Conservation (phyloP, 2,797 vertebrate genomes). For the Xenops minutus region DNA sequence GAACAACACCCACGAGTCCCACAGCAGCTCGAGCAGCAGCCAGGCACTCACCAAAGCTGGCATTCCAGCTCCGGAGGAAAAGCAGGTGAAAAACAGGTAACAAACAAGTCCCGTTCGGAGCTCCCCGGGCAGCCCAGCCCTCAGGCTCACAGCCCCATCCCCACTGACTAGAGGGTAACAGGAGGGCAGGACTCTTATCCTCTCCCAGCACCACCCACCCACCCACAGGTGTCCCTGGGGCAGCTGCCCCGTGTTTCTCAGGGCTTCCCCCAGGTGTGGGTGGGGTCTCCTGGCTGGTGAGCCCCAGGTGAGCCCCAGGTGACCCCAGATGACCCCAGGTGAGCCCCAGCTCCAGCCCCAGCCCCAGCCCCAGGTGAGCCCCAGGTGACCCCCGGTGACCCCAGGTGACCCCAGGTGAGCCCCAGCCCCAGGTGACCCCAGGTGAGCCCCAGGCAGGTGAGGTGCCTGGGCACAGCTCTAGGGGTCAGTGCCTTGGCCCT, state of each 20-base stretch:
- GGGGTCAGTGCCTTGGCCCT: rapidly evolving
- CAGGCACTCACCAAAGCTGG: rapidly evolving
- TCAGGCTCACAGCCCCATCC: rapidly evolving
- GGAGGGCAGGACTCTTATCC: not conserved
- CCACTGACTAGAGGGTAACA: rapidly evolving
- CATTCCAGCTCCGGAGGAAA: rapidly evolving
- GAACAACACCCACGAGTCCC: rapidly evolving
- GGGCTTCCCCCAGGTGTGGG: rapidly evolving
- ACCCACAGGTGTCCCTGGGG: rapidly evolving
- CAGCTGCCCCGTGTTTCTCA: rapidly evolving
- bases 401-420: no score
- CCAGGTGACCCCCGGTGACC: no score
- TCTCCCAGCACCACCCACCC: not conserved
- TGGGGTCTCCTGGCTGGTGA: rapidly evolving
- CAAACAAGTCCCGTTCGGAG: rapidly evolving
- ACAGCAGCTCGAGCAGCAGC: rapidly evolving
- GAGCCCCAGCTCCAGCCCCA: no score
- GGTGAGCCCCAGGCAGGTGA: rapidly evolving
- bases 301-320: no score
- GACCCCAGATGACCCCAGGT: no score
- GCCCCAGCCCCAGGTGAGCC: no score
- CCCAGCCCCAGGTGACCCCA: no score
- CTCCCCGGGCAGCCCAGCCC: rapidly evolving
- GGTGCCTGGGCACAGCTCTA: rapidly evolving
- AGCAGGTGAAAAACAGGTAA: no score